Conservation (phyloP, 92 coral and sea anemone genomes). For the Phymanthus crucifer region DNA sequence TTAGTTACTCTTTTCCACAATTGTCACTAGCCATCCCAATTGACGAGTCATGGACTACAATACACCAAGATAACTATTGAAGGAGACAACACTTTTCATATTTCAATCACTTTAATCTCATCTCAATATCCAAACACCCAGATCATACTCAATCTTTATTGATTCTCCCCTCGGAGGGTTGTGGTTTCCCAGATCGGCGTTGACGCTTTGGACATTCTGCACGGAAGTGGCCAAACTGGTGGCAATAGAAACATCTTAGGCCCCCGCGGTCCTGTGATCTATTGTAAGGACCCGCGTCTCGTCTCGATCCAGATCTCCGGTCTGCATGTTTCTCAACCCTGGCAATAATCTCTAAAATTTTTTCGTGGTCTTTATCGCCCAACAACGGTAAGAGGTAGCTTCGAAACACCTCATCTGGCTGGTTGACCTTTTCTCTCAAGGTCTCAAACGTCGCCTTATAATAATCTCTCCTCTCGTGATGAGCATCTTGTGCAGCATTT, state of each 20-base stretch:
- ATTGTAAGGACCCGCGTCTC: not conserved
- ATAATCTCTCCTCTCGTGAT: slow-evolving; percentile 30
- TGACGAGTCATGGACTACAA: too few species aligned
- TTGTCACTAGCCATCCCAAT: too few species aligned
- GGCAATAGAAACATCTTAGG: not conserved
- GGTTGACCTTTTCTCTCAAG: slow-evolving; percentile 16
- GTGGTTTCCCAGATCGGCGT: not conserved
- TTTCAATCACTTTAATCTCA: too few species aligned
- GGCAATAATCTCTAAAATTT: slow-evolving; percentile 21
- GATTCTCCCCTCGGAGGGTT: too few species aligned
- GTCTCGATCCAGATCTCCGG: not conserved
- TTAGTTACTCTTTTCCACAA: too few species aligned
- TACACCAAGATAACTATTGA: too few species aligned
- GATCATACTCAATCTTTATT: not conserved
- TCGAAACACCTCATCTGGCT: slow-evolving; percentile 25
- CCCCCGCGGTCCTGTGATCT: not conserved
- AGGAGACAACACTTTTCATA: too few species aligned
- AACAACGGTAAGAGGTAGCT: slow-evolving; percentile 25
- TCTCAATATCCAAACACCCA: too few species aligned
- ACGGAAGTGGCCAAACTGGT: not conserved
- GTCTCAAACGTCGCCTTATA: slow-evolving; percentile 33
- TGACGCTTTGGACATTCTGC: not conserved
- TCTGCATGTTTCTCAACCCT: slow-evolving; percentile 28
- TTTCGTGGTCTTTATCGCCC: slow-evolving; percentile 49
- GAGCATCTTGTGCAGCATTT: slow-evolving; percentile 37